A percentile compares a stretch with the other conserved stretches of the same genome.
Conservation (phyloP, 2,888 invertebrate genomes). For the Scaptomyza reducta region DNA sequence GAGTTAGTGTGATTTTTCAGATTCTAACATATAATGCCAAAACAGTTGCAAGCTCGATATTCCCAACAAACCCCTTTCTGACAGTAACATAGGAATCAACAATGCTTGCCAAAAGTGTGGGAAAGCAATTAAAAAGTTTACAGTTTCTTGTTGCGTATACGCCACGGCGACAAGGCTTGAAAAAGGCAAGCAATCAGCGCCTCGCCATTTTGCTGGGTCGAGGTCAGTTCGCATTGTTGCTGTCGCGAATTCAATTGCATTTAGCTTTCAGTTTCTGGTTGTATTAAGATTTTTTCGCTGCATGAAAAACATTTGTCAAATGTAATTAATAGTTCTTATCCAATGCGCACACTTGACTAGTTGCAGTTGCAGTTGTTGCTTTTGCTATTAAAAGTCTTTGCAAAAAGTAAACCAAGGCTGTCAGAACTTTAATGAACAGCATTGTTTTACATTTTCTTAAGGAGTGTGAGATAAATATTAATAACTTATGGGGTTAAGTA, state of each 20-base stretch:
- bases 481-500: slow-evolving; percentile 3
- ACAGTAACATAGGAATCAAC: slow-evolving; percentile 1
- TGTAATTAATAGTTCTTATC: slow-evolving; percentile 52
- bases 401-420: slow-evolving; percentile 17
- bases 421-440: slow-evolving; percentile 15
- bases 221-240: slow-evolving; percentile 34
- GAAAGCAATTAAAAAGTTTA: slow-evolving; percentile 71
- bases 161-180: slow-evolving; percentile 38
- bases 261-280: background rate
- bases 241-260: slow-evolving; percentile 50
- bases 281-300: slow-evolving; percentile 11
- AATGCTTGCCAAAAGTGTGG: slow-evolving; percentile 20
- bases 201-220: slow-evolving; percentile 39
- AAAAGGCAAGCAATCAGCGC: slow-evolving; percentile 50
- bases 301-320: slow-evolving; percentile 22
- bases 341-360: background rate
- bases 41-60: background rate
- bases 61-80: background rate
- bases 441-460: slow-evolving; percentile 25
- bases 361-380: background rate
- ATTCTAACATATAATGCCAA: too few species aligned
- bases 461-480: background rate
- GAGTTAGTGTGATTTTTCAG: too few species aligned
- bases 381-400: background rate
- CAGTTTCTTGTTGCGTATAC: slow-evolving; percentile 62